These are phyloP conservation scores for Paracentrotus lividus DNA, from an alignment of 53 echinoderm and acorn worm genomes.

Conservation along the genomic window DNA sequence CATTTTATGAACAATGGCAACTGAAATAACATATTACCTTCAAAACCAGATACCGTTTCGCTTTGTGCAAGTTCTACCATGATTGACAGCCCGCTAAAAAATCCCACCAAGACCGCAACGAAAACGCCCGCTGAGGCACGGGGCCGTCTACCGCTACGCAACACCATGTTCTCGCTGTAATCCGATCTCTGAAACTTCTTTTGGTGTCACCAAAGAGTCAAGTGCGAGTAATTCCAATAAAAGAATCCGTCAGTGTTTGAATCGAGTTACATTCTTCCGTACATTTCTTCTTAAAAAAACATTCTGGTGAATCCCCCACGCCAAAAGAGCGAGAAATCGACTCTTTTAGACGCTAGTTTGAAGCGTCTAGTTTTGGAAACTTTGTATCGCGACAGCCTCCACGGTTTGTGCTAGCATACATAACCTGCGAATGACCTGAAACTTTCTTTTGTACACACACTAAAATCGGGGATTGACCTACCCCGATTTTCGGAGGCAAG, in stretches of 20 bases:
- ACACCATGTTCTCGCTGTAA: slow-evolving; percentile 55
- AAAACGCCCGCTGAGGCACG: slow-evolving; percentile 41
- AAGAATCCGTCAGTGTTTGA: slow-evolving; percentile 40
- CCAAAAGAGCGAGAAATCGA: neutral
- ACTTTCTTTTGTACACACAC: slow-evolving; percentile 49
- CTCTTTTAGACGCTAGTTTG: slow-evolving; percentile 17
- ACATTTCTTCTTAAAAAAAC: neutral
- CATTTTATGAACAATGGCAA: neutral
- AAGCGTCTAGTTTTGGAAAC: neutral
- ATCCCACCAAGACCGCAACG: slow-evolving; percentile 9
- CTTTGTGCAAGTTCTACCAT: neutral
- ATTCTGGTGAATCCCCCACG: neutral
- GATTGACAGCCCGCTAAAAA: slow-evolving; percentile 16
- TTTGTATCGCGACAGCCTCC: neutral
- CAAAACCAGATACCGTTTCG: slow-evolving; percentile 33
- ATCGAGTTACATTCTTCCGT: slow-evolving; percentile 51
- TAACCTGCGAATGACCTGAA: slow-evolving; percentile 43
- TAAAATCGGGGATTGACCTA: slow-evolving; percentile 40
- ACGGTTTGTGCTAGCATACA: neutral
- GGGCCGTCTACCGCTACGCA: slow-evolving; percentile 45
- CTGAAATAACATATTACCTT: slow-evolving; percentile 11
- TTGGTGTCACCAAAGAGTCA: slow-evolving; percentile 29
- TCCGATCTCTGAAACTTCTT: slow-evolving; percentile 48
- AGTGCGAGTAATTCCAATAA: slow-evolving; percentile 54
- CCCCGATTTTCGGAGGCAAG: slow-evolving; percentile 24